Evolutionary conservation across 30 jellyfish, hydroid and myxozoan genomes (phyloP).

Genomic region (Clytia hemisphaerica): DNA sequence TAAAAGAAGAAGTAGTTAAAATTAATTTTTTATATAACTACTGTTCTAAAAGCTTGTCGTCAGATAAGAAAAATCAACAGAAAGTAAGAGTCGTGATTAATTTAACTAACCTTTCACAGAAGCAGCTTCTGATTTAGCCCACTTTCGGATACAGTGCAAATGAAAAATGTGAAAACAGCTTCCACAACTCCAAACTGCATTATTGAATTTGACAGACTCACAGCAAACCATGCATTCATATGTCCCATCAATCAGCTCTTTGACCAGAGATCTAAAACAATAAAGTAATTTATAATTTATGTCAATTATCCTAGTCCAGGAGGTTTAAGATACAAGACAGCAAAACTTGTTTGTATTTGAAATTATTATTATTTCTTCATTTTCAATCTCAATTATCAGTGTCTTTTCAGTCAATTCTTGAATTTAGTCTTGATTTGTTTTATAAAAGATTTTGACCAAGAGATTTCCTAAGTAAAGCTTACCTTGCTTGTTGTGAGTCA

Average conservation of each 20-base stretch:
- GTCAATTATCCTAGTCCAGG: too few species aligned
- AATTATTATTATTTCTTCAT: too few species aligned
- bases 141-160: constrained; percentile 68
- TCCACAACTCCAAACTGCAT: constrained; percentile 77
- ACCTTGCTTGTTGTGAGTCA: constrained; percentile 93
- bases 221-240: constrained; percentile 99
- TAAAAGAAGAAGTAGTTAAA: background rate
- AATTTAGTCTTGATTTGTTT: too few species aligned
- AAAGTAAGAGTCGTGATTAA: background rate
- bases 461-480: too few species aligned
- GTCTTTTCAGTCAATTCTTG: too few species aligned
- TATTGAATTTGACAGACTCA: constrained; percentile 61
- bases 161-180: constrained; percentile 89
- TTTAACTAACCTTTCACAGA: constrained; percentile 40
- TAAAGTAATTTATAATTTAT: too few species aligned
- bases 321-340: too few species aligned
- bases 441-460: too few species aligned
- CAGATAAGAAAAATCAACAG: background rate
- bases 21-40: too few species aligned
- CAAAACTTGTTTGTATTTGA: too few species aligned
- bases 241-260: constrained; percentile 66
- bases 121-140: constrained; percentile 80
- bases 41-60: background rate
- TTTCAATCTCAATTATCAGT: too few species aligned
- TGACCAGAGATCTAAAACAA: constrained; percentile 53